A percentile compares a stretch with the other conserved stretches of the same genome.
phyloP scores from a whole-genome alignment of 2,113 vertebrate species.

The Pelodiscus sinensis region DNA sequence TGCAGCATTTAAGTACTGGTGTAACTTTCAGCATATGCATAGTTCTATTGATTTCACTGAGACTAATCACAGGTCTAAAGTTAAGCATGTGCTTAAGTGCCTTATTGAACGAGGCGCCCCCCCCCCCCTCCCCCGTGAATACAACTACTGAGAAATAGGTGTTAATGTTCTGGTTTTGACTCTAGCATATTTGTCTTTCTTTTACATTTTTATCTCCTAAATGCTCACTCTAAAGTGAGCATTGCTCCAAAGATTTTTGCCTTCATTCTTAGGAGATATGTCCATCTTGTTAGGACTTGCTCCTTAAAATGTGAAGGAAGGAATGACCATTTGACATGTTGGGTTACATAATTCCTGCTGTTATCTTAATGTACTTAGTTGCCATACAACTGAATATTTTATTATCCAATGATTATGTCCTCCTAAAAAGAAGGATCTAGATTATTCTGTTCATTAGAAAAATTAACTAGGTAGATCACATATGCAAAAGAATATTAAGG shows the following conservation, averaged over 20 bases:
- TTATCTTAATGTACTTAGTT: neutral
- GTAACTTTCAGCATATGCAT: conserved; percentile 13
- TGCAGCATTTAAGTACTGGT: neutral
- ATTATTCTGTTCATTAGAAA: neutral
- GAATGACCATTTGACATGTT: neutral
- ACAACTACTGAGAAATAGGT: neutral
- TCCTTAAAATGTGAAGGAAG: accelerated
- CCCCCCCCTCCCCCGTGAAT: neutral
- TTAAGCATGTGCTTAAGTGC: neutral
- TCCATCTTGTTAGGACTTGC: conserved; percentile 40
- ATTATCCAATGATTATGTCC: neutral
- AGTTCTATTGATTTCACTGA: neutral
- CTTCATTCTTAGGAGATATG: conserved; percentile 37
- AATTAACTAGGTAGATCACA: neutral
- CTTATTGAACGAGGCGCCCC: neutral
- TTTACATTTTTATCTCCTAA: conserved; percentile 13
- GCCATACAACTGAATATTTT: neutral
- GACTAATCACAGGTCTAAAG: neutral
- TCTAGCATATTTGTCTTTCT: neutral
- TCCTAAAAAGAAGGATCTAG: neutral
- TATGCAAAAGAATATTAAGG: neutral
- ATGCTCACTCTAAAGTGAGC: neutral
- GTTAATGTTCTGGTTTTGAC: neutral
- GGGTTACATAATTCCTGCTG: neutral
- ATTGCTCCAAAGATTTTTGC: conserved; percentile 34